These are phyloP conservation scores for Hemiprocne comata DNA, from an alignment of 2,113 vertebrate species.

Conservation along the genomic window DNA sequence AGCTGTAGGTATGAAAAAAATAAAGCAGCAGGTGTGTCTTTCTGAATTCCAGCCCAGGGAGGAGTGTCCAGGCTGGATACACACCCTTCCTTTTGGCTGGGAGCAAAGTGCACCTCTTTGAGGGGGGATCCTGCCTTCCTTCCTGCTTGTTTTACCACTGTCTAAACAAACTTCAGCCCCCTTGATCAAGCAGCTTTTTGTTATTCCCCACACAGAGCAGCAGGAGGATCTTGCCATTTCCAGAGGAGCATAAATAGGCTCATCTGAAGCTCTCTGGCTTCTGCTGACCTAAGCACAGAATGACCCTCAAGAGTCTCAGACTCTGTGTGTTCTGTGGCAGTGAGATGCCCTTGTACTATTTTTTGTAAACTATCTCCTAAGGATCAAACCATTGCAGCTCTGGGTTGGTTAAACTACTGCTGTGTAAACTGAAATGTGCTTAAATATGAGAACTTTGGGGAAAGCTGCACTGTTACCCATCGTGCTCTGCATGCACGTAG, in stretches of 20 bases:
- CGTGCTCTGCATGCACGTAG: background rate
- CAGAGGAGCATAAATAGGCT: background rate
- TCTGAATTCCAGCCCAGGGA: constrained; percentile 60
- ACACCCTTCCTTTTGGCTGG: constrained; percentile 17
- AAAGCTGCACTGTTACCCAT: background rate
- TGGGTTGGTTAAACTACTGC: background rate
- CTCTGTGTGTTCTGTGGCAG: background rate
- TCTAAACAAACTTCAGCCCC: constrained; percentile 1
- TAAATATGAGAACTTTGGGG: background rate
- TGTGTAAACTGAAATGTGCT: background rate
- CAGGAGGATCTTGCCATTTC: background rate
- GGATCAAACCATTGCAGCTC: background rate
- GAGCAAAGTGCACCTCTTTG: background rate
- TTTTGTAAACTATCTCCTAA: background rate
- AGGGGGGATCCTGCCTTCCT: background rate
- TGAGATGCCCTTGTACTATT: background rate
- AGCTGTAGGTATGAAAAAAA: constrained; percentile 1
- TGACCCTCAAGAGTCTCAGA: background rate
- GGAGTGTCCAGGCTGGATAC: constrained; percentile 28
- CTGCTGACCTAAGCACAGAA: background rate
- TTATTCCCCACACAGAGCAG: background rate
- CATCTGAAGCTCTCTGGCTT: background rate
- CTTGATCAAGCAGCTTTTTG: background rate
- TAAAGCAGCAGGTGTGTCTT: constrained; percentile 38
- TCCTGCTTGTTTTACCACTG: background rate